Evolutionary conservation across 1,140 invertebrate genomes (phyloP), one percentile per base, ranked within the genome.

Genomic region (Pogonomyrmex californicus): DNA sequence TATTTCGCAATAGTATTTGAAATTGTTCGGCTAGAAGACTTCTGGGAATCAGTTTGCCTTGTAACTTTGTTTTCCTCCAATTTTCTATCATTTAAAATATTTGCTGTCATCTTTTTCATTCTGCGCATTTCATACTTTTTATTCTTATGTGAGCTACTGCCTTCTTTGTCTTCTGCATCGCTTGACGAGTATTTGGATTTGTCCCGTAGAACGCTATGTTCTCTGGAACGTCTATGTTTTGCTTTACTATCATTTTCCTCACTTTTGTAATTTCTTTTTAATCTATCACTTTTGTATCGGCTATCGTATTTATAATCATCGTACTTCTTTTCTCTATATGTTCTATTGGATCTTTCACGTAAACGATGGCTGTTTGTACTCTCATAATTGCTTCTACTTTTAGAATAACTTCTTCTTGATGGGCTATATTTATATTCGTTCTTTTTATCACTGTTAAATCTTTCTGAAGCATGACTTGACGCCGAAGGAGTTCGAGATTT

Each of bases 261-360:
- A 9, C 23, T 66, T 17, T 76, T 47, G 1, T 44, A 38, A 17
- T 44, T n/a, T 4, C n/a, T 87, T 23, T 54, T 73, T 41, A 47
- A 75, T 33, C 82, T 73, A 6, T 63, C 70, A 17, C 33, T 65
- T 38, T n/a, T 62, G 23, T 87, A 56, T 47, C 41, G 76, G 5
- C 30, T 75, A 14, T 60, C 51, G n/a, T 87, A 62, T 51, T 58
- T 85, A 60, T 73, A 83, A 49, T 85, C 60, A 38, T 54, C 47
- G 30, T 90, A 68, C 36, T 68, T 81, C n/a, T 30, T 44, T 41
- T 87, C 60, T 33, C 51, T 81, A 6, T 86, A 79, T 6, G 54
- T 75, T n/a, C 73, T 89, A 14, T 76, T 86, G 30, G 79, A 85
- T 33, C 44, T 60, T 51, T 79, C 63, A 23, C 73, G 73, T 44